Percentiles rank a stretch among this genome's conserved stretches.
These are phyloP conservation scores for Luffia ferchaultella DNA, from an alignment of 2,888 invertebrate species.

Conservation along the genomic window DNA sequence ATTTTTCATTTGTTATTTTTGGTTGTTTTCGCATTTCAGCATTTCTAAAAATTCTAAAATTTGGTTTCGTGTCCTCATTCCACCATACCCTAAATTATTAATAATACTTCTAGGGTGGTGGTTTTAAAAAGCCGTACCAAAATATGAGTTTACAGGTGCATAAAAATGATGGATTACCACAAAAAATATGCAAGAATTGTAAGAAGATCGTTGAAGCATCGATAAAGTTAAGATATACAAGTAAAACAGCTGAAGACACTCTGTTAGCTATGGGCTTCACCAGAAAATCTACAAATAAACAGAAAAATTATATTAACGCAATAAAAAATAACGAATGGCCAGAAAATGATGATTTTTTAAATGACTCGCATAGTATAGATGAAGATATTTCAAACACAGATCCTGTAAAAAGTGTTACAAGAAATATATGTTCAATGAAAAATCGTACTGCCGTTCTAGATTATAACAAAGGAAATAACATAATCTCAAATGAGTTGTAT, in stretches of 20 bases:
- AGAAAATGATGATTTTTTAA: background rate
- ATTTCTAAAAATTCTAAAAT: too few relatives aligned
- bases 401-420: too few relatives aligned
- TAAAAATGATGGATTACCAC: conserved; percentile 4
- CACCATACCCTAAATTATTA: too few relatives aligned
- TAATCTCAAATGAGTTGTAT: background rate
- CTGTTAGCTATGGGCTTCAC: background rate
- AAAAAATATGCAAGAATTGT: conserved; percentile 1
- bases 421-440: too few relatives aligned
- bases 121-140: too few relatives aligned
- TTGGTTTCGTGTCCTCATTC: too few relatives aligned
- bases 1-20: too few relatives aligned
- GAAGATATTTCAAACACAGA: background rate
- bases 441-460: too few relatives aligned
- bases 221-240: background rate
- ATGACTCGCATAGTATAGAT: background rate
- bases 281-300: background rate
- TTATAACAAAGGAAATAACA: background rate
- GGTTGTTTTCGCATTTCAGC: too few relatives aligned
- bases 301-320: background rate
- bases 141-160: conserved; percentile 5
- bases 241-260: conserved; percentile 2
- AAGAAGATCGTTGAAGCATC: background rate
- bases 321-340: background rate
- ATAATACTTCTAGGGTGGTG: too few relatives aligned